These are phyloP conservation scores for Lymantria dispar DNA, from an alignment of 2,888 invertebrate genomes.

Conservation along the genomic window DNA sequence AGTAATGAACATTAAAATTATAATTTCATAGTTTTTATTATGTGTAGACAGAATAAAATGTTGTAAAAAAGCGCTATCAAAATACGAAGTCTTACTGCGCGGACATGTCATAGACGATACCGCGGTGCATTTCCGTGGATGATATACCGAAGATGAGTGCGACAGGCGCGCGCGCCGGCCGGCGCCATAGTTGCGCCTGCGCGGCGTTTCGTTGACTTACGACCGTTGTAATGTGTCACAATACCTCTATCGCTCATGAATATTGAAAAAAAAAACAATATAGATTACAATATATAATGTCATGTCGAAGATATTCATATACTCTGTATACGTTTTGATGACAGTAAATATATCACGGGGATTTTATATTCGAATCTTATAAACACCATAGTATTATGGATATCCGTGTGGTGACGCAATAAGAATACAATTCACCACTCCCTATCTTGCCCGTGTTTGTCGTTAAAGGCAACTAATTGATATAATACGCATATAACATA, in stretches of 20 bases:
- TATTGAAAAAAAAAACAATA: conserved; percentile 70
- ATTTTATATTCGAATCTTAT: conserved; percentile 54
- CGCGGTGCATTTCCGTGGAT: conserved; percentile 37
- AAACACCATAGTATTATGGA: conserved; percentile 14
- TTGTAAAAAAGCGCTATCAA: conserved; percentile 60
- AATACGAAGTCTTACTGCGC: conserved; percentile 68
- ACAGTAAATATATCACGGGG: conserved; percentile 62
- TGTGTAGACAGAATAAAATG: conserved; percentile 65
- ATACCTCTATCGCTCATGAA: conserved; percentile 79
- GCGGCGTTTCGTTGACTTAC: conserved; percentile 76
- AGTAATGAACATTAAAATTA: conserved; percentile 44
- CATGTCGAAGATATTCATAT: conserved; percentile 26
- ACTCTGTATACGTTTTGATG: conserved; percentile 41
- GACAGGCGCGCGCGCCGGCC: conserved; percentile 34
- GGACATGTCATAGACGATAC: conserved; percentile 61
- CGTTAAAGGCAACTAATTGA: too few relatives aligned
- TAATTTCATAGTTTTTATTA: conserved; percentile 62
- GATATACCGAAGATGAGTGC: conserved; percentile 40
- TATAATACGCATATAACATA: too few relatives aligned
- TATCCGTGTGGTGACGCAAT: neutral
- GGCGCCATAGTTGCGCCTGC: conserved; percentile 46
- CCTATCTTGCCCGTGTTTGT: too few relatives aligned
- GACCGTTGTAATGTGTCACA: conserved; percentile 73
- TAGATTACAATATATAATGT: conserved; percentile 64
- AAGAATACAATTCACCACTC: too few relatives aligned